A percentile compares a stretch with the other conserved stretches of the same genome.
phyloP scores from a whole-genome alignment of 1,140 invertebrate genomes.

The Drosophila sproati region DNA sequence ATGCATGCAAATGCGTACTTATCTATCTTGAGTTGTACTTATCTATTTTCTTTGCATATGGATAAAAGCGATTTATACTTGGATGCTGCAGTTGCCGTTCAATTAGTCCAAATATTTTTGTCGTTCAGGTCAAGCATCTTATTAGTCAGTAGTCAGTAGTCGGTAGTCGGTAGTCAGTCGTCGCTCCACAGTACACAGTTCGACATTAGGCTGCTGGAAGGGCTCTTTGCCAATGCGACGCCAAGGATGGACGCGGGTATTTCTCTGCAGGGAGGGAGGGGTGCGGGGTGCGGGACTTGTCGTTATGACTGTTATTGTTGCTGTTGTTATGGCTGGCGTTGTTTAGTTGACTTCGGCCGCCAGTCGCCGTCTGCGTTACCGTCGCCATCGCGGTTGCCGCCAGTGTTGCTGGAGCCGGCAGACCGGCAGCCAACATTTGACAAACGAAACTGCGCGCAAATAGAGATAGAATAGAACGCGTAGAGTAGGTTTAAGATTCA shows the following conservation, averaged over 20 bases:
- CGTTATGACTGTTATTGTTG: conserved; percentile 57
- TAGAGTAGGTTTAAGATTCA: conserved; percentile 70
- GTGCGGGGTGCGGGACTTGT: conserved; percentile 11
- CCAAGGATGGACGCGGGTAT: conserved; percentile 48
- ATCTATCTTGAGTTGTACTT: background rate
- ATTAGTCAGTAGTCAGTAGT: background rate
- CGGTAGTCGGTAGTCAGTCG: background rate
- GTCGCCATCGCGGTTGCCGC: conserved; percentile 41
- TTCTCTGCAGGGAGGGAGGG: conserved; percentile 30
- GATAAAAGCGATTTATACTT: background rate
- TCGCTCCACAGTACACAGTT: conserved; percentile 14
- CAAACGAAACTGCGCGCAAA: conserved; percentile 74
- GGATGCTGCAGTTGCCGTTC: background rate
- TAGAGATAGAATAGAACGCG: conserved; percentile 29
- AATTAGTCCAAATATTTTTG: conserved; percentile 30
- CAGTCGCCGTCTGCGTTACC: conserved; percentile 65
- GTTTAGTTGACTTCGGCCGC: conserved; percentile 74
- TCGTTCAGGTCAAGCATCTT: conserved; percentile 7
- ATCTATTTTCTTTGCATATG: background rate
- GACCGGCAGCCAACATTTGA: conserved; percentile 73
- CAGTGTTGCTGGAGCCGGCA: conserved; percentile 42
- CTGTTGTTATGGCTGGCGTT: conserved; percentile 57
- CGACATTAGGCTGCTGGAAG: conserved; percentile 32
- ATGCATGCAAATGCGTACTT: no score
- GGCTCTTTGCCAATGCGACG: conserved; percentile 46